Evolutionary conservation across 2,888 invertebrate genomes (phyloP).

Genomic region (Heteromurus nitidus): DNA sequence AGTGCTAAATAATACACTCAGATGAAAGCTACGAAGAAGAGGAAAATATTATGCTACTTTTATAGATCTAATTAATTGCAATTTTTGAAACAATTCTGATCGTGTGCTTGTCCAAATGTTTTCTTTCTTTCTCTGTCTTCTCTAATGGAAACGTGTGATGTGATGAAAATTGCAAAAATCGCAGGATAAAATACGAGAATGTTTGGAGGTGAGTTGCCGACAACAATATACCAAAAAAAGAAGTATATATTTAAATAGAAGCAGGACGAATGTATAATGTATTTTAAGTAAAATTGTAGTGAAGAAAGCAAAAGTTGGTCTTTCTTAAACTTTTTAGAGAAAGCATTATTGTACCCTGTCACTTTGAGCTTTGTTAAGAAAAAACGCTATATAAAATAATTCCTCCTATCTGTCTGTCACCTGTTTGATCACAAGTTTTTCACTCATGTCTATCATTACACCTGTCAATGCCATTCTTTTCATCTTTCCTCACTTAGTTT

Average conservation of each 20-base stretch:
- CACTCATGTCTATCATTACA: background rate
- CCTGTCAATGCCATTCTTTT: background rate
- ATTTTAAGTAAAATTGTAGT: too few relatives aligned
- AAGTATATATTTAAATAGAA: too few relatives aligned
- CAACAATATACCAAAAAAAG: background rate
- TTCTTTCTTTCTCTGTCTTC: slow-evolving; percentile 18
- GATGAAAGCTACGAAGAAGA: too few relatives aligned
- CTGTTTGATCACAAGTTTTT: slow-evolving; percentile 1
- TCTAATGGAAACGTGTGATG: slow-evolving; percentile 37
- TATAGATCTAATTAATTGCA: too few relatives aligned
- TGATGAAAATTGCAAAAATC: slow-evolving; percentile 42
- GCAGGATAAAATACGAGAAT: slow-evolving; percentile 73
- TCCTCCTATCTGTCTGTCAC: background rate
- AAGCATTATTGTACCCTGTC: too few relatives aligned
- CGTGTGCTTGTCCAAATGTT: slow-evolving; percentile 8
- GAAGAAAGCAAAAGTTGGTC: too few relatives aligned
- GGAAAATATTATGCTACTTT: too few relatives aligned
- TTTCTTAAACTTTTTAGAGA: too few relatives aligned
- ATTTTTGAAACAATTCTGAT: background rate
- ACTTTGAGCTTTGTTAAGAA: too few relatives aligned
- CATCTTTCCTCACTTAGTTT: background rate
- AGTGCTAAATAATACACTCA: too few relatives aligned
- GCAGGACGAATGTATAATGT: too few relatives aligned
- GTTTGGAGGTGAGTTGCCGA: slow-evolving; percentile 71
- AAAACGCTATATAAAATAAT: too few relatives aligned